These are phyloP conservation scores for Chrysochloris asiatica DNA, from an alignment of 2,113 vertebrate genomes.

Conservation along the genomic window DNA sequence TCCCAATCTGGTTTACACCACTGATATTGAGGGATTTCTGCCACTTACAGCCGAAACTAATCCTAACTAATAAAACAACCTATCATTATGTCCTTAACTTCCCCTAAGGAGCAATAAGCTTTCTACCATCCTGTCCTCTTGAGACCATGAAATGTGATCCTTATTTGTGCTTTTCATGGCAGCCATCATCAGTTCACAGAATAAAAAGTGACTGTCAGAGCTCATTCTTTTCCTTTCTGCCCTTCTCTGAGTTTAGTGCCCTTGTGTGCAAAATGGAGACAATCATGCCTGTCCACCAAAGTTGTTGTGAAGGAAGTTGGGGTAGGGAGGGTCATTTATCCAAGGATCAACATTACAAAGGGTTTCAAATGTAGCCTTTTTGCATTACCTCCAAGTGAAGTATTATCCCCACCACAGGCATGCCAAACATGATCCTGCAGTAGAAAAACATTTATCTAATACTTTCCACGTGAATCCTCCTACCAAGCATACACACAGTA, in stretches of 20 bases:
- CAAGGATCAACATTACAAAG: neutral
- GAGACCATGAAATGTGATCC: constrained; percentile 22
- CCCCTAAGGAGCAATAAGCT: constrained; percentile 31
- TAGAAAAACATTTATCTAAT: neutral
- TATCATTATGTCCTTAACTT: constrained; percentile 38
- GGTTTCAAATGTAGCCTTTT: neutral
- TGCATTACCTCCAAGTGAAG: neutral
- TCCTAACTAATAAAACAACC: constrained; percentile 39
- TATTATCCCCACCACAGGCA: neutral
- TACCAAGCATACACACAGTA: neutral
- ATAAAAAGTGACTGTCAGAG: neutral
- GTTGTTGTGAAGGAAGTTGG: neutral
- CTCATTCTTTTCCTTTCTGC: neutral
- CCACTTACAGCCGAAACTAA: constrained; percentile 39
- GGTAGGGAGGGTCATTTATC: neutral
- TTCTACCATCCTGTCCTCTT: constrained; percentile 2
- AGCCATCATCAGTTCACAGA: neutral
- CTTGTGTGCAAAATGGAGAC: neutral
- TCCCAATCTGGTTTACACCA: neutral
- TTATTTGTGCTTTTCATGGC: neutral
- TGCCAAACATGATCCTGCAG: neutral
- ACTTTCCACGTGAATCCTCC: neutral
- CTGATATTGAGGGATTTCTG: constrained; percentile 34
- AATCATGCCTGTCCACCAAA: neutral
- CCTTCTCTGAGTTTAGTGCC: neutral